A percentile compares a stretch with the other conserved stretches of the same genome.
phyloP scores from a whole-genome alignment of 2,113 vertebrate species.

The Eonycteris spelaea region DNA sequence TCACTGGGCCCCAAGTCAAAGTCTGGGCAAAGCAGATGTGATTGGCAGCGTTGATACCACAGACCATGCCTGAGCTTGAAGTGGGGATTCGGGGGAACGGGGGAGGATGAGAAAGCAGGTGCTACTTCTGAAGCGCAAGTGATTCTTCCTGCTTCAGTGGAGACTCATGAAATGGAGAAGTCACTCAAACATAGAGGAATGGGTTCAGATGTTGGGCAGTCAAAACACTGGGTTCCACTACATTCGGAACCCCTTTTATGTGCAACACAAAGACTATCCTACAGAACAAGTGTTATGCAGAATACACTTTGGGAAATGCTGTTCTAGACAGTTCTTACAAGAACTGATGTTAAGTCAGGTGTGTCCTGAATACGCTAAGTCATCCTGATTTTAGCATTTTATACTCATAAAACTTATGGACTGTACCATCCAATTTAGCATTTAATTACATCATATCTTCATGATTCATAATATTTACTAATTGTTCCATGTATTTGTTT shows the following conservation, averaged over 20 bases:
- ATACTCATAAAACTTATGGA: neutral
- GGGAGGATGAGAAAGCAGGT: neutral
- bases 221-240: neutral
- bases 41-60: neutral
- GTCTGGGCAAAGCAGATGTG: neutral
- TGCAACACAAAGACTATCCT: neutral
- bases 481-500: neutral
- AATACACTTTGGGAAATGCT: neutral
- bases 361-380: neutral
- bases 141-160: neutral
- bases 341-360: neutral
- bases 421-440: neutral
- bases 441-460: neutral
- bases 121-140: neutral
- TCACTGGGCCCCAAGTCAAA: neutral
- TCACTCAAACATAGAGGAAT: neutral
- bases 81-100: rapidly evolving
- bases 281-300: neutral
- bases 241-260: neutral
- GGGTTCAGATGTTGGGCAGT: neutral
- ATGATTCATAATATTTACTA: neutral
- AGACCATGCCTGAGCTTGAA: neutral
- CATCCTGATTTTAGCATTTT: neutral
- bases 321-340: neutral
- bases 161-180: neutral